Evolutionary conservation across 1,140 invertebrate genomes (phyloP).

Genomic region (Octopus bimaculoides): DNA sequence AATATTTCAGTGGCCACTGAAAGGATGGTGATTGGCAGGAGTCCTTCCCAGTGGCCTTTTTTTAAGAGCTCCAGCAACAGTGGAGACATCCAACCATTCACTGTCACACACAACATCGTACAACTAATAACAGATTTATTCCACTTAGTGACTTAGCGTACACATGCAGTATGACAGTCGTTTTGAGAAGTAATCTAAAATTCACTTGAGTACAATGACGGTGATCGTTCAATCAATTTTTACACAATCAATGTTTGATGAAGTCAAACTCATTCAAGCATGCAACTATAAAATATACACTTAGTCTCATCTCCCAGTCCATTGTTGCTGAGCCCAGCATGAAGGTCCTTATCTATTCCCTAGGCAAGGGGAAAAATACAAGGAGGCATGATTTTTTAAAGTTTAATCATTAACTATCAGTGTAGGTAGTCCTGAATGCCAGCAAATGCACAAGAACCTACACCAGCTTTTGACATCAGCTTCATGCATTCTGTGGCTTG

Average conservation of each 20-base stretch:
- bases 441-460: slow-evolving; percentile 93
- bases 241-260: background rate
- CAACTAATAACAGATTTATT: background rate
- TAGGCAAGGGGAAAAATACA: background rate
- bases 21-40: no score
- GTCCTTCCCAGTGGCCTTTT: no score
- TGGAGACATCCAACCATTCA: background rate
- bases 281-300: slow-evolving; percentile 4
- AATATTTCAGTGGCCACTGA: no score
- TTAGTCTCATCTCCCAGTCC: background rate
- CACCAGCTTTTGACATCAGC: slow-evolving; percentile 82
- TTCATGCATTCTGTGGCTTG: slow-evolving; percentile 85
- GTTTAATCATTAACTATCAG: slow-evolving; percentile 28
- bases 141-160: background rate
- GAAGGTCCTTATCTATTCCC: background rate
- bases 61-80: background rate
- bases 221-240: background rate
- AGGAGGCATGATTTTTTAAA: no score
- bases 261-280: slow-evolving; percentile 1
- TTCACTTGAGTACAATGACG: background rate
- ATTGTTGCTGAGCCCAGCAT: background rate
- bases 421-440: slow-evolving; percentile 59
- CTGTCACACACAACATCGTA: background rate
- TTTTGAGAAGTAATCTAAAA: background rate
- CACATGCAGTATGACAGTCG: background rate